Base-by-base conservation (phyloP, 2,888 invertebrate genomes). In the Falcaria lacertinaria region DNA sequence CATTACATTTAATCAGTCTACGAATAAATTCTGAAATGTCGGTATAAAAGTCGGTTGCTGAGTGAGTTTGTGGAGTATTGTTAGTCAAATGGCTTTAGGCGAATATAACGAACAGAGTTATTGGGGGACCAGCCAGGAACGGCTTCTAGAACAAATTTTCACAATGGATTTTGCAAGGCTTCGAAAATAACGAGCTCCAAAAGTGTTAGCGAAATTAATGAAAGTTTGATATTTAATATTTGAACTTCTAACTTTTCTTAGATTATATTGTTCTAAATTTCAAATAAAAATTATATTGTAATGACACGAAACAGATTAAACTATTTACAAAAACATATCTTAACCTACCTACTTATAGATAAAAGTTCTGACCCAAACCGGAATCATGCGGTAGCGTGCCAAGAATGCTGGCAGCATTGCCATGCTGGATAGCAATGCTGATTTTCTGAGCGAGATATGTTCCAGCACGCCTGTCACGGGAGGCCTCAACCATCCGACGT, bases 151-250 rank as follows among this genome's bases (percentile, higher is more conserved):
- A 39, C 42, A 32, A 52, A 41, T 52, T 46, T 44, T 42, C 41
- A 41, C 43, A 41, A 53, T 53, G 50, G 40, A 52, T 42, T 43
- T 49, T 42, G 33, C 15, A 39, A 47, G 39, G 38, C 52, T 52
- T 54, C 43, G 47, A 54, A 63, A 62, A 65, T 66, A 59, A 65
- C 48, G 52, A 57, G 48, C 33, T 47, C 48, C 39, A 14, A 32
- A 48, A 57, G 22, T 52, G 54, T 48, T 50, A 51, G 25, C 40
- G 25, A 42, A 40, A 44, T 53, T 47, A 41, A 52, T 50, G 51
- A 57, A 62, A 64, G 51, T 56, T 63, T 40, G 19, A 48, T 53
- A 49, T 55, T 60, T 48, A 39, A 62, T 49, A 22, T 22, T 11
- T 28, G 6, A 28, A 28, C 3, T 28, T 11, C 11, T 3, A 11